Conservation (phyloP, 2,797 vertebrate species). For the Micropoecilia bifurca region DNA sequence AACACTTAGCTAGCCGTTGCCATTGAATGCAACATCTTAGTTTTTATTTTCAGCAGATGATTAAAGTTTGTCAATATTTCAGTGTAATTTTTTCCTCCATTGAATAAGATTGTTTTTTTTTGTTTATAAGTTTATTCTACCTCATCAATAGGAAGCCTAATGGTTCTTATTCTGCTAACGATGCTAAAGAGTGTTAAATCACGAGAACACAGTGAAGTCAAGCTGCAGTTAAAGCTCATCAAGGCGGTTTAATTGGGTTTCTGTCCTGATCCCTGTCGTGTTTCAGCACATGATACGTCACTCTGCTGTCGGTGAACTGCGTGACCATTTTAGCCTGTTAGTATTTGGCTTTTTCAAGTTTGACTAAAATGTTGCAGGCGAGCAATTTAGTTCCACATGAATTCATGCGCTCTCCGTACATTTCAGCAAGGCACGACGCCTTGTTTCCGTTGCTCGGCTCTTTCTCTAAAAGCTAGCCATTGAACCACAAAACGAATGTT, state of each 20-base stretch:
- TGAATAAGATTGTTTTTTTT: neutral
- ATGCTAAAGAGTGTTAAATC: neutral
- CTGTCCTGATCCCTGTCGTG: neutral
- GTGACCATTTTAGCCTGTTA: neutral
- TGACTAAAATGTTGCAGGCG: neutral
- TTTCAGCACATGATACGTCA: neutral
- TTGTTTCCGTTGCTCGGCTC: neutral
- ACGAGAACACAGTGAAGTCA: neutral
- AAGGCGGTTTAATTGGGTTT: neutral
- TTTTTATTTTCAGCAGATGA: neutral
- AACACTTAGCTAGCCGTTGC: neutral
- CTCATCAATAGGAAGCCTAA: neutral
- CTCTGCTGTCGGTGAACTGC: neutral
- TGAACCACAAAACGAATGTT: neutral
- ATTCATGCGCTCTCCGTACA: neutral
- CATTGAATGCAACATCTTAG: neutral
- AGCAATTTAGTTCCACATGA: slow-evolving; percentile 1
- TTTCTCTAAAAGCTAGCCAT: neutral
- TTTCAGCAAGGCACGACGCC: neutral
- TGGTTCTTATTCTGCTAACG: neutral
- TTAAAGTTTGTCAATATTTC: neutral
- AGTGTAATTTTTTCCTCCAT: neutral
- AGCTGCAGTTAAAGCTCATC: neutral
- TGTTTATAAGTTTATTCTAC: neutral
- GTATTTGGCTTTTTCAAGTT: slow-evolving; percentile 1